Conservation (phyloP, 2,888 invertebrate genomes). For the Pecten maximus region DNA sequence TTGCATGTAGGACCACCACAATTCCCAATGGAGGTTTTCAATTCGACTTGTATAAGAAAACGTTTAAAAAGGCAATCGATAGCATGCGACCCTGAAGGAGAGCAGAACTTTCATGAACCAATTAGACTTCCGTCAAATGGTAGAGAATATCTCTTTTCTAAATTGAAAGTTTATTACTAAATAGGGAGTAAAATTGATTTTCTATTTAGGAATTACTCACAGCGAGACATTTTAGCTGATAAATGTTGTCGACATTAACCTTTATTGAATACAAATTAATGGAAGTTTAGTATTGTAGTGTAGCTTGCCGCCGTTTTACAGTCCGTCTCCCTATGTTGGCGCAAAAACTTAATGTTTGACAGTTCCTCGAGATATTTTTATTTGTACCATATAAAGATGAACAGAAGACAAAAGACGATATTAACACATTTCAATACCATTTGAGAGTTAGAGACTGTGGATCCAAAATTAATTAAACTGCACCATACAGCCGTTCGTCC, state of each 20-base stretch:
- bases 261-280: constrained; percentile 12
- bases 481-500: no score
- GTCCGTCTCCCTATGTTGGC: not conserved
- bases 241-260: not conserved
- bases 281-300: constrained; percentile 3
- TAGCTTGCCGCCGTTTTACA: not conserved
- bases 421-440: no score
- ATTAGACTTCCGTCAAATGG: not conserved
- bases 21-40: not conserved
- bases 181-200: not conserved
- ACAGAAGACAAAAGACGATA: no score
- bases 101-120: not conserved
- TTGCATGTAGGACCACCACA: not conserved
- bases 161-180: constrained; percentile 23
- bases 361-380: no score
- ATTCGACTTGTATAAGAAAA: not conserved
- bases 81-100: not conserved
- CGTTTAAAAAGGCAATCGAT: not conserved
- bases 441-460: no score
- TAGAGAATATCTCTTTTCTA: not conserved
- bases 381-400: not conserved
- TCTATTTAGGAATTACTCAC: not conserved
- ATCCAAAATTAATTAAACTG: no score
- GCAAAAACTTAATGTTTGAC: no score
- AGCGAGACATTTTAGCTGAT: not conserved